These are phyloP conservation scores for Darevskia nairensis DNA, from an alignment of 2,797 vertebrate species.

Conservation along the genomic window DNA sequence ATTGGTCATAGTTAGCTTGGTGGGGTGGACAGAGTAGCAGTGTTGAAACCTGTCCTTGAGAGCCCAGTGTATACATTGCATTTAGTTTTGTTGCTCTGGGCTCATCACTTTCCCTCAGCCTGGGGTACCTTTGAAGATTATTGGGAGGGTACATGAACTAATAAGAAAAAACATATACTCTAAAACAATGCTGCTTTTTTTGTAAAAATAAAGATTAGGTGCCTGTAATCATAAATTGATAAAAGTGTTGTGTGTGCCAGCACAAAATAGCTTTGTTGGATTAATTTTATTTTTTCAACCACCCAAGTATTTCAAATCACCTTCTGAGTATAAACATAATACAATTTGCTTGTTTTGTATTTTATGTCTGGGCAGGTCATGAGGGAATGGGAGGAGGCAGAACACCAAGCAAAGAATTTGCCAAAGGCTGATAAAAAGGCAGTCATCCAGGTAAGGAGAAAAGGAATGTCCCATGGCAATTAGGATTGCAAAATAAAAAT, in stretches of 20 bases:
- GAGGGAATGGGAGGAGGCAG: slow-evolving; percentile 98
- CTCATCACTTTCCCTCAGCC: no score
- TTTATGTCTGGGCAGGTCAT: slow-evolving; percentile 85
- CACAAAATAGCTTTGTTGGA: background rate
- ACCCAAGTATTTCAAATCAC: background rate
- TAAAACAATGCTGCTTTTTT: no score
- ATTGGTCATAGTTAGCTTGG: background rate
- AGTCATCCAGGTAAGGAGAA: slow-evolving; percentile 91
- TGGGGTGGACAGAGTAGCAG: background rate
- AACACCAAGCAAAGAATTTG: slow-evolving; percentile 94
- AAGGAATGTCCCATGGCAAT: background rate
- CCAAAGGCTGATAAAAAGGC: slow-evolving; percentile 96
- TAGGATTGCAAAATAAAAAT: background rate
- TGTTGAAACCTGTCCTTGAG: background rate
- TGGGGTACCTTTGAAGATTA: no score
- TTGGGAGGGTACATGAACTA: no score
- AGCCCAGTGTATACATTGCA: background rate
- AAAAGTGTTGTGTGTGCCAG: background rate
- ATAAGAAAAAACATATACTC: no score
- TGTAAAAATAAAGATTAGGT: no score
- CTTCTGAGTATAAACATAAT: background rate
- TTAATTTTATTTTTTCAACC: background rate
- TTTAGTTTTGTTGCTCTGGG: background rate
- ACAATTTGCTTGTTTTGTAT: slow-evolving; percentile 39
- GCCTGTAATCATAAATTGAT: no score